phyloP scores from a whole-genome alignment of 2,113 vertebrate genomes.

The Asarcornis scutulata region DNA sequence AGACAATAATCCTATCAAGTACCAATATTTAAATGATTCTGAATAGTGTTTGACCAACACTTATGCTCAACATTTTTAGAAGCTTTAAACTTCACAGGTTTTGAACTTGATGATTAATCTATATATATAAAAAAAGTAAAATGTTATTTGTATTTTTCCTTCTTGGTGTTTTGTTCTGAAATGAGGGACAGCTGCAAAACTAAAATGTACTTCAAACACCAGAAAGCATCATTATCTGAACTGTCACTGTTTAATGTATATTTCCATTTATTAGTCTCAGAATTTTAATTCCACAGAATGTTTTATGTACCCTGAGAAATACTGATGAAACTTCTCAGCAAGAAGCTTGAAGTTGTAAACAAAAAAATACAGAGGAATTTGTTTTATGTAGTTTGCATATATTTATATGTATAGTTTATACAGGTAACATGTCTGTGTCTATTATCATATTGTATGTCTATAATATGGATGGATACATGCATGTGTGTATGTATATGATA shows the following conservation, averaged over 20 bases:
- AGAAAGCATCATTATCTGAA: background rate
- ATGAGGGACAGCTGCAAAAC: background rate
- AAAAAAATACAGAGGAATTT: background rate
- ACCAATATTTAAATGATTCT: background rate
- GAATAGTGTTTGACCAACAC: background rate
- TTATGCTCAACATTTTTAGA: background rate
- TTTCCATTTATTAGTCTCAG: background rate
- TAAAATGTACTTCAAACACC: background rate
- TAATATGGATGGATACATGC: no score
- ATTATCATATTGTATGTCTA: no score
- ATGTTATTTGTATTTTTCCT: no score
- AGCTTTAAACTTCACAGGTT: background rate
- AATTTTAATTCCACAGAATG: background rate
- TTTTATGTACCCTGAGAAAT: background rate
- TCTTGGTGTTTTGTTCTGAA: background rate
- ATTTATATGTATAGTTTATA: no score
- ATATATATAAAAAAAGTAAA: background rate
- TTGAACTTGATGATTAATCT: background rate
- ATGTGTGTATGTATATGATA: background rate
- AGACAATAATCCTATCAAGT: background rate
- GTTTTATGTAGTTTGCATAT: no score
- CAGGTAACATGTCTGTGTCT: no score
- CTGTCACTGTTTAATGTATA: background rate
- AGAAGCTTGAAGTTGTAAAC: background rate
- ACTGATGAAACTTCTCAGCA: background rate